Percentiles rank a stretch among this genome's conserved stretches.
These are phyloP conservation scores for Mirza zaza DNA, from an alignment of 2,113 vertebrate species.

Conservation along the genomic window DNA sequence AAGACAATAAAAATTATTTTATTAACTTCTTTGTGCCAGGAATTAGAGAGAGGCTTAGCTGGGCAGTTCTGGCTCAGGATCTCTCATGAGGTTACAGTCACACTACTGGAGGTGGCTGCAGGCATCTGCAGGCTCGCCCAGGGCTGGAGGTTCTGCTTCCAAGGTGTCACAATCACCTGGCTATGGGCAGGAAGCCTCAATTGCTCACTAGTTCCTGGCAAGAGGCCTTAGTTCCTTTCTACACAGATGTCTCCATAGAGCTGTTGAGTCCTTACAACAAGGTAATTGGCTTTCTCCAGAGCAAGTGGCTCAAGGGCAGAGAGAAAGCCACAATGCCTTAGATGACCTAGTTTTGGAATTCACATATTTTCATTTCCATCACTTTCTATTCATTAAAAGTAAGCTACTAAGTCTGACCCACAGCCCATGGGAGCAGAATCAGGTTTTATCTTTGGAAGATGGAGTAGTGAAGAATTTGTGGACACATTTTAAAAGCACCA, in stretches of 20 bases:
- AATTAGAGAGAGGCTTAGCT: not conserved
- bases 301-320: not conserved
- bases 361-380: not conserved
- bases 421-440: not conserved
- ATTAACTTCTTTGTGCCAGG: not conserved
- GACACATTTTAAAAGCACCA: not conserved
- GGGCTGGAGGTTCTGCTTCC: not conserved
- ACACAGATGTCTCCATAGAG: not conserved
- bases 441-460: not conserved
- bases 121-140: not conserved
- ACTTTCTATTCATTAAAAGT: not conserved
- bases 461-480: not conserved
- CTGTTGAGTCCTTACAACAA: not conserved
- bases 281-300: not conserved
- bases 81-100: not conserved
- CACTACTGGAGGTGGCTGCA: too few species aligned
- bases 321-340: not conserved
- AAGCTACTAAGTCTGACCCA: not conserved
- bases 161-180: not conserved
- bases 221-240: not conserved
- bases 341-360: not conserved
- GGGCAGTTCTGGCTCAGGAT: not conserved
- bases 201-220: not conserved
- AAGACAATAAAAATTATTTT: not conserved
- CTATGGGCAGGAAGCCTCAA: not conserved